Conservation (phyloP, 2,888 invertebrate species). For the Cheilosia grossa region DNA sequence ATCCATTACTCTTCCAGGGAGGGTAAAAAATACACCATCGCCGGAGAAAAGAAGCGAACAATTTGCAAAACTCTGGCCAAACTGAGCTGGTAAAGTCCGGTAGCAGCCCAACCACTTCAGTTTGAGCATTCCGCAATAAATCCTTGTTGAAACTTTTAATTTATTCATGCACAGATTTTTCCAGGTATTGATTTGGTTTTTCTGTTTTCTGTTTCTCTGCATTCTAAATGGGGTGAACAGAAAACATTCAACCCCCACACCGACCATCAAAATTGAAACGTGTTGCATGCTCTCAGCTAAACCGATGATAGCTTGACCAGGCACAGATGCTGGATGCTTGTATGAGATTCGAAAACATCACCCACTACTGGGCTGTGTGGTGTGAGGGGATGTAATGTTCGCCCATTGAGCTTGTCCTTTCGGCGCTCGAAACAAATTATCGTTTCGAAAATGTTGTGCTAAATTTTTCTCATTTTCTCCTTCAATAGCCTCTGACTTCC, state of each 20-base stretch:
- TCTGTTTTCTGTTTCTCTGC: background rate
- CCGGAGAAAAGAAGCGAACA: constrained; percentile 3
- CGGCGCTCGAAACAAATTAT: constrained; percentile 52
- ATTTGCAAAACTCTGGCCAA: constrained; percentile 35
- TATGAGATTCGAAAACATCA: constrained; percentile 27
- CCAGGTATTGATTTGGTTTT: constrained; percentile 53
- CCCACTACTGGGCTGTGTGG: too few relatives aligned
- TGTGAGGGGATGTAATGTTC: background rate
- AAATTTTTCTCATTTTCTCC: constrained; percentile 58
- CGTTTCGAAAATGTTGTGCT: constrained; percentile 29
- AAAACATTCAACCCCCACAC: constrained; percentile 18
- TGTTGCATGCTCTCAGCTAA: constrained; percentile 62
- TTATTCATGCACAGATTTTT: constrained; percentile 67
- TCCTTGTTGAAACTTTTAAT: constrained; percentile 68
- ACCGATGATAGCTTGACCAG: constrained; percentile 44
- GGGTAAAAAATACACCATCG: background rate
- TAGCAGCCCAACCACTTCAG: background rate
- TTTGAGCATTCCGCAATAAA: constrained; percentile 31
- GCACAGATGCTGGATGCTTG: constrained; percentile 47
- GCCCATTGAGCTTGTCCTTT: constrained; percentile 42
- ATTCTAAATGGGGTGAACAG: background rate
- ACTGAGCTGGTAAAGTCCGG: constrained; percentile 29
- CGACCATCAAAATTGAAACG: constrained; percentile 57
- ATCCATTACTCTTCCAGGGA: constrained; percentile 50
- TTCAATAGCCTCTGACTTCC: constrained; percentile 62